These are phyloP conservation scores for Diarsia rubi DNA, from an alignment of 2,888 invertebrate species.

Conservation along the genomic window DNA sequence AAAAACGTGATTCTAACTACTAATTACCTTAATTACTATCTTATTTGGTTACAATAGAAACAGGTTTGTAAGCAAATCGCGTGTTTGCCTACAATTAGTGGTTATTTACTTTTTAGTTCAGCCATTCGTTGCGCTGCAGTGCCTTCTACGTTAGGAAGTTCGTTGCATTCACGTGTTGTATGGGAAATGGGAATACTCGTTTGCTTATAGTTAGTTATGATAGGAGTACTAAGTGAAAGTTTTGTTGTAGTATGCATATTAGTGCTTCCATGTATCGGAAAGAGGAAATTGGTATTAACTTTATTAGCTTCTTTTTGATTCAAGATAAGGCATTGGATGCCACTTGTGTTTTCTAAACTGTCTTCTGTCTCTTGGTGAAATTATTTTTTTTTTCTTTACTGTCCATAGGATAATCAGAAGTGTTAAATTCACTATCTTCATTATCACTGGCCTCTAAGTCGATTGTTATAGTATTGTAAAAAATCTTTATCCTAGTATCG, in stretches of 20 bases:
- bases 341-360: neutral
- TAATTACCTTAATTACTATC: conserved; percentile 58
- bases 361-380: neutral
- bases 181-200: conserved; percentile 39
- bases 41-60: conserved; percentile 59
- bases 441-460: neutral
- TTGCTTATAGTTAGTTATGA: conserved; percentile 32
- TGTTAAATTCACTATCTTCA: neutral
- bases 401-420: neutral
- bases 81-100: conserved; percentile 52
- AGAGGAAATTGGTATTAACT: neutral
- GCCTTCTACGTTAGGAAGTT: conserved; percentile 46
- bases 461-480: neutral
- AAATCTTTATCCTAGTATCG: neutral
- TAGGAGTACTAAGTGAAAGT: conserved; percentile 39
- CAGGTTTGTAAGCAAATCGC: conserved; percentile 51
- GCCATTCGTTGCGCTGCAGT: conserved; percentile 52
- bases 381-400: neutral
- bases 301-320: neutral
- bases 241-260: conserved; percentile 16
- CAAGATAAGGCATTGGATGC: neutral
- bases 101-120: conserved; percentile 44
- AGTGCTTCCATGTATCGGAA: neutral
- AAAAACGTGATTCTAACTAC: conserved; percentile 43
- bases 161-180: conserved; percentile 27